phyloP scores from a whole-genome alignment of 1,140 invertebrate genomes.

The Drosophila rufa region DNA sequence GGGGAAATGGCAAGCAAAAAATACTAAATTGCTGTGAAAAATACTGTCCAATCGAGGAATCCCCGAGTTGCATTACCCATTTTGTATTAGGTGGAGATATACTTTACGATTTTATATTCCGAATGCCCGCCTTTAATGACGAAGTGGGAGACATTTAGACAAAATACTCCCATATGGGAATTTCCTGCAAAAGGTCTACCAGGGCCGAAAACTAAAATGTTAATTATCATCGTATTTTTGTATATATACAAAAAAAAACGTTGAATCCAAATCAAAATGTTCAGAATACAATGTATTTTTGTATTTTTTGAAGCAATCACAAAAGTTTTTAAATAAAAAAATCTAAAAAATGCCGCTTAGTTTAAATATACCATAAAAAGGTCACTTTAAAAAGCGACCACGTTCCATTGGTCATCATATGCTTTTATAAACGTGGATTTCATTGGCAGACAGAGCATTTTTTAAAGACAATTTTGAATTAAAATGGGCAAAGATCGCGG shows the following conservation, averaged over 20 bases:
- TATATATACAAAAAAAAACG: too few species aligned
- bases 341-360: neutral
- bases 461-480: constrained; percentile 2
- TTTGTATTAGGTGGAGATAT: constrained; percentile 3
- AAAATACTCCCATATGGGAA: neutral
- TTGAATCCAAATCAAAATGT: too few species aligned
- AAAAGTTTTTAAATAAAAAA: neutral
- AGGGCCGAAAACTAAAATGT: too few species aligned
- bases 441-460: neutral
- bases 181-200: too few species aligned
- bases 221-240: too few species aligned
- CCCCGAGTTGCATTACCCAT: too few species aligned
- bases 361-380: neutral
- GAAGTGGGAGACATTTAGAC: neutral
- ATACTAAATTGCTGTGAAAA: neutral
- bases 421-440: constrained; percentile 19
- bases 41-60: neutral
- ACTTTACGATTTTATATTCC: neutral
- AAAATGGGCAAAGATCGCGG: constrained; percentile 69
- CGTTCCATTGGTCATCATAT: neutral
- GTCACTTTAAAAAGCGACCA: neutral
- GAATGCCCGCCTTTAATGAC: neutral
- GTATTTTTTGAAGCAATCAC: too few species aligned
- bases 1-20: neutral
- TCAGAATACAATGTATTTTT: too few species aligned